Evolutionary conservation across 2,797 vertebrate species (phyloP).

Genomic region (Chelidonichthys spinosus): DNA sequence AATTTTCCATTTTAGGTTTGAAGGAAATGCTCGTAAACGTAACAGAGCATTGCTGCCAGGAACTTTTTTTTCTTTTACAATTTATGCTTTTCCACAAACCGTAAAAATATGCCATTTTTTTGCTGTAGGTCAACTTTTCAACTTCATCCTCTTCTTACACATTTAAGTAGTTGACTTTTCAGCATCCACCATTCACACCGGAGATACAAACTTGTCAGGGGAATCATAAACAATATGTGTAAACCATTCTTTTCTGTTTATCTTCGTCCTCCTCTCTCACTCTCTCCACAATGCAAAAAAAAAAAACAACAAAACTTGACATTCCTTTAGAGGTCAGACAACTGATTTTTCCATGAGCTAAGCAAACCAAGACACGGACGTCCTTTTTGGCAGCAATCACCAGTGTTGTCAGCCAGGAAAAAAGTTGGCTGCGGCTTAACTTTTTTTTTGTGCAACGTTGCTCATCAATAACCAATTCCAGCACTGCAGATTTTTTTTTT

Average conservation of each 20-base stretch:
- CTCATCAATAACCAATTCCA: constrained; percentile 69
- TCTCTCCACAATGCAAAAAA: constrained; percentile 28
- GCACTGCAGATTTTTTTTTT: constrained; percentile 29
- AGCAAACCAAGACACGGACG: constrained; percentile 49
- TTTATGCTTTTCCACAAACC: no score
- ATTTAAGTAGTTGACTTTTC: no score
- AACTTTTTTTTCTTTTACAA: no score
- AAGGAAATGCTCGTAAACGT: no score
- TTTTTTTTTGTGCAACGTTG: constrained; percentile 52
- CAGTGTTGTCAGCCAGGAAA: constrained; percentile 52
- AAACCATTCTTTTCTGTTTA: neutral
- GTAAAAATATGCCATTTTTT: no score
- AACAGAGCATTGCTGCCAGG: no score
- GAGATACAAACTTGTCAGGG: neutral
- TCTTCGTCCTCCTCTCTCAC: neutral
- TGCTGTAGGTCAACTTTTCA: no score
- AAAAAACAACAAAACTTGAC: constrained; percentile 18
- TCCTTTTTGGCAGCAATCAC: constrained; percentile 57
- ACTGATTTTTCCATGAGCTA: constrained; percentile 65
- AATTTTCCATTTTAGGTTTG: no score
- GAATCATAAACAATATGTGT: neutral
- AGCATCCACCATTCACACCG: neutral
- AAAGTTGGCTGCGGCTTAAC: constrained; percentile 52
- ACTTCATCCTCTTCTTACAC: no score
- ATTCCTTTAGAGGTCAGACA: constrained; percentile 43